These are phyloP conservation scores for Acromyrmex heyeri DNA, from an alignment of 1,140 invertebrate species.

Conservation along the genomic window DNA sequence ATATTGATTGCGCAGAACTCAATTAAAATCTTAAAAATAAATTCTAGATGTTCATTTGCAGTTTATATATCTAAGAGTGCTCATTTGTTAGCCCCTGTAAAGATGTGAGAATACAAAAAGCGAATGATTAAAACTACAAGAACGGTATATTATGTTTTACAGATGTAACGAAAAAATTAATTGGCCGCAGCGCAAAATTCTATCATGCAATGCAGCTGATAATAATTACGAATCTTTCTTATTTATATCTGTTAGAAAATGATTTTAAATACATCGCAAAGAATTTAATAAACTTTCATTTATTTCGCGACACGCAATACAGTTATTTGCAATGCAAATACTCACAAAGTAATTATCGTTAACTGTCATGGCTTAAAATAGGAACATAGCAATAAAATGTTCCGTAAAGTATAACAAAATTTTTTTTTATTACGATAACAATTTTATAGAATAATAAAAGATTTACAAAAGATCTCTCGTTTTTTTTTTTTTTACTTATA, in stretches of 20 bases:
- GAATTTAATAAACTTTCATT: background rate
- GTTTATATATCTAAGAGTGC: background rate
- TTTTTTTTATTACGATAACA: background rate
- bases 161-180: slow-evolving; percentile 1
- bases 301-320: background rate
- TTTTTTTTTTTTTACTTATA: background rate
- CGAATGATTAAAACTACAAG: slow-evolving; percentile 26
- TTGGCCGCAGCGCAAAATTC: background rate
- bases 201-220: background rate
- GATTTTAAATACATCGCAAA: background rate
- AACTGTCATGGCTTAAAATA: background rate
- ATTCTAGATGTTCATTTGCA: background rate
- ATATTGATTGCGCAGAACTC: slow-evolving; percentile 11
- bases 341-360: slow-evolving; percentile 5
- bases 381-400: background rate
- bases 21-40: background rate
- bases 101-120: background rate
- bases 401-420: background rate
- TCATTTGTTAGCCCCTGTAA: background rate
- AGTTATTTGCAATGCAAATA: background rate
- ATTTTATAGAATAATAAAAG: background rate
- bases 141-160: background rate
- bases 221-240: background rate
- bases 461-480: background rate
- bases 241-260: background rate